Conservation (phyloP, 2,113 vertebrate species). For the Octodon degus region DNA sequence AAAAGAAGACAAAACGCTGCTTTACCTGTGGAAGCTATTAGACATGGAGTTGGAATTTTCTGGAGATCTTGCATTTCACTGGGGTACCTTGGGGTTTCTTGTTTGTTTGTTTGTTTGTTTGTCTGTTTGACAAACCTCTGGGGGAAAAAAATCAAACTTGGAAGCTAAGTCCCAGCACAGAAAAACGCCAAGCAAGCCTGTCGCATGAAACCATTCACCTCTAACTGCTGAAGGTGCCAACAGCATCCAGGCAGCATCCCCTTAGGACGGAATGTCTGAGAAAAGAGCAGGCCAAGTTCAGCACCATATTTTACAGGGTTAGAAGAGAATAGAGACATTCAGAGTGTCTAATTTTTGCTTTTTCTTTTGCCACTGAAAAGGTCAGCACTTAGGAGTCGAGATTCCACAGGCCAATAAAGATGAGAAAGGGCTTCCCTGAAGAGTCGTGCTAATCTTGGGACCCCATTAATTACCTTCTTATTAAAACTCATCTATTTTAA, state of each 20-base stretch:
- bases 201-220: not conserved
- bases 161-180: not conserved
- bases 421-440: not conserved
- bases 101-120: not conserved
- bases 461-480: not conserved
- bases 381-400: not conserved
- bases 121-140: not conserved
- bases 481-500: slow-evolving; percentile 32
- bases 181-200: not conserved
- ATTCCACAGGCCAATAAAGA: slow-evolving; percentile 2
- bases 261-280: slow-evolving; percentile 38
- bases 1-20: not conserved
- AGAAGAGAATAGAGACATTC: slow-evolving; percentile 11
- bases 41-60: not conserved
- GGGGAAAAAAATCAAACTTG: not conserved
- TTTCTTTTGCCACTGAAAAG: not conserved
- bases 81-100: not conserved
- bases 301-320: not conserved
- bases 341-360: not conserved
- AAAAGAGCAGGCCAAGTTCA: not conserved
- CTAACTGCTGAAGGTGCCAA: not conserved
- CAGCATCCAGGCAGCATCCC: not conserved
- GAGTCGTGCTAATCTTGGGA: not conserved
- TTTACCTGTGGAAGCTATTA: not conserved
- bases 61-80: not conserved